Evolutionary conservation across 2,113 vertebrate species (phyloP).

Genomic region (Cichladusa arquata): DNA sequence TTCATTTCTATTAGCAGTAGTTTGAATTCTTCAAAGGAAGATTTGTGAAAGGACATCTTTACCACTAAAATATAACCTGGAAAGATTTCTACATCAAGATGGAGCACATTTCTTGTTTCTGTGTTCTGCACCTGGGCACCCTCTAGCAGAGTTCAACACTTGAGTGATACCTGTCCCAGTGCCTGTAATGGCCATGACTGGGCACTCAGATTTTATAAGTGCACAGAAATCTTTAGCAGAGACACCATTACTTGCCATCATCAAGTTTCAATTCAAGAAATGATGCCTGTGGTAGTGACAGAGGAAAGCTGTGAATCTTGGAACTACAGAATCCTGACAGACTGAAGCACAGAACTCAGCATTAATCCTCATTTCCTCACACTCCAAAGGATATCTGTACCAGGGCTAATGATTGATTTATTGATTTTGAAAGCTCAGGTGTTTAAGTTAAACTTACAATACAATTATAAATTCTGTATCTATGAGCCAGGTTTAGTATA

Average conservation of each 20-base stretch:
- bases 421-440: not conserved
- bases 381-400: not conserved
- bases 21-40: conserved; percentile 6
- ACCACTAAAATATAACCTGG: not conserved
- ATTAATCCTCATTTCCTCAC: not conserved
- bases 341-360: not conserved
- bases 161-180: not conserved
- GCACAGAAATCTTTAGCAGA: not conserved
- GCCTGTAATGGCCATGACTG: accelerated
- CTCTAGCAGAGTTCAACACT: not conserved
- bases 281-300: not conserved
- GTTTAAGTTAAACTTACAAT: not conserved
- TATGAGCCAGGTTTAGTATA: not conserved
- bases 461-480: not conserved
- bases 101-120: not conserved
- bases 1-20: not conserved
- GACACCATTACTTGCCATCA: not conserved
- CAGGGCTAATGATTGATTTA: not conserved
- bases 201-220: not conserved
- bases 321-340: not conserved
- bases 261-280: not conserved
- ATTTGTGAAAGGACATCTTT: not conserved
- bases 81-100: not conserved
- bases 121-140: not conserved
- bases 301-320: not conserved